A percentile compares a stretch with the other conserved stretches of the same genome.
These are phyloP conservation scores for Falco peregrinus DNA, from an alignment of 2,797 vertebrate species.

Conservation along the genomic window DNA sequence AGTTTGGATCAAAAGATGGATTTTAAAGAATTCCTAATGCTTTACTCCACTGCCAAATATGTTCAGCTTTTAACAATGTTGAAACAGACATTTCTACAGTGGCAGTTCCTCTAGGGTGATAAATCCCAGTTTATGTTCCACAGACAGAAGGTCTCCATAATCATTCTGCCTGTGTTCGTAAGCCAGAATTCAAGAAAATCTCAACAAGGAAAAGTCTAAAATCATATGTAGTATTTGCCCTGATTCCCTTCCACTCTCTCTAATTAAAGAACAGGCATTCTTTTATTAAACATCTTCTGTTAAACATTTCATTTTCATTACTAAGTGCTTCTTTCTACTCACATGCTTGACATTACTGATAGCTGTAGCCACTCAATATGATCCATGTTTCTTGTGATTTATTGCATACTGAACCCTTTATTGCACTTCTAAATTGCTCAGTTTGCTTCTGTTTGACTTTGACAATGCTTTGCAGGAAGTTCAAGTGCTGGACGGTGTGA, in stretches of 20 bases:
- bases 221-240: not conserved
- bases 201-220: constrained; percentile 27
- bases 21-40: constrained; percentile 62
- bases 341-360: not conserved
- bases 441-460: not conserved
- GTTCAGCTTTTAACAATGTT: constrained; percentile 58
- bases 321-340: constrained; percentile 24
- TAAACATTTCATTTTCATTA: not conserved
- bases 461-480: not conserved
- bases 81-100: constrained; percentile 63
- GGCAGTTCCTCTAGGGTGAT: constrained; percentile 64
- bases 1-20: constrained; percentile 61
- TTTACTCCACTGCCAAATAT: constrained; percentile 63
- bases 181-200: constrained; percentile 23
- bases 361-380: not conserved
- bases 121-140: constrained; percentile 62
- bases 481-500: not conserved
- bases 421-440: constrained; percentile 10
- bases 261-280: not conserved
- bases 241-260: not conserved
- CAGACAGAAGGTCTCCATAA: constrained; percentile 36
- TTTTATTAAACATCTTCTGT: not conserved
- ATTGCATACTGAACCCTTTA: not conserved
- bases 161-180: constrained; percentile 14
- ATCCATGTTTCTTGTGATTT: not conserved